A percentile compares a stretch with the other conserved stretches of the same genome.
Evolutionary conservation across 2,113 vertebrate genomes (phyloP).

Genomic region (Gymnorhina tibicen): DNA sequence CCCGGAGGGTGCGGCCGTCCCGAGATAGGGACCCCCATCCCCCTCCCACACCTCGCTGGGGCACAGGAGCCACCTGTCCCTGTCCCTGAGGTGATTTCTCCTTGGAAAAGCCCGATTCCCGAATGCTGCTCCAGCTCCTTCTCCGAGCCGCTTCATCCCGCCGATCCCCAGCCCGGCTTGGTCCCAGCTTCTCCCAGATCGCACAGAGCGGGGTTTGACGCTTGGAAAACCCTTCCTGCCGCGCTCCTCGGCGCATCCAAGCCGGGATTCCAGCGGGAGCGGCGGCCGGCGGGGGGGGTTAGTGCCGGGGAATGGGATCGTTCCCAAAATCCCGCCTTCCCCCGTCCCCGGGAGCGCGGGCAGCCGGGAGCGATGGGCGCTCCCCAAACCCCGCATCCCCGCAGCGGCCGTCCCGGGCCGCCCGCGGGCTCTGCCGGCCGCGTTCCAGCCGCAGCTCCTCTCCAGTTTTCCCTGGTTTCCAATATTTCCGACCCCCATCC

Average conservation of each 20-base stretch:
- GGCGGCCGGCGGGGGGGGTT: not conserved
- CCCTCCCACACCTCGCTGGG: not conserved
- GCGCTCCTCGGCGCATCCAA: rapidly evolving
- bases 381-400: not conserved
- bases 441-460: too few relatives aligned
- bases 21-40: not conserved
- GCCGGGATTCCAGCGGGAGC: rapidly evolving
- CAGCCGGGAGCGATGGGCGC: not conserved
- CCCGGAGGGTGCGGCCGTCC: not conserved
- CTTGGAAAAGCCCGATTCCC: not conserved
- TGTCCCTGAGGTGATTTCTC: not conserved
- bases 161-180: rapidly evolving
- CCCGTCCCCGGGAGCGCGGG: not conserved
- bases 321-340: not conserved
- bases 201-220: not conserved
- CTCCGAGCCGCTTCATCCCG: rapidly evolving
- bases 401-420: not conserved
- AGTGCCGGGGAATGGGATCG: not conserved
- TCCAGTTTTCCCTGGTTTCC: rapidly evolving
- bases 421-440: not conserved
- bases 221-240: not conserved
- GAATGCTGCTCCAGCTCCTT: rapidly evolving
- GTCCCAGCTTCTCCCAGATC: rapidly evolving
- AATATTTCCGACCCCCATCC: rapidly evolving
- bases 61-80: rapidly evolving